Evolutionary conservation across 2,113 vertebrate species (phyloP).

Genomic region (Emydura subglobosa): DNA sequence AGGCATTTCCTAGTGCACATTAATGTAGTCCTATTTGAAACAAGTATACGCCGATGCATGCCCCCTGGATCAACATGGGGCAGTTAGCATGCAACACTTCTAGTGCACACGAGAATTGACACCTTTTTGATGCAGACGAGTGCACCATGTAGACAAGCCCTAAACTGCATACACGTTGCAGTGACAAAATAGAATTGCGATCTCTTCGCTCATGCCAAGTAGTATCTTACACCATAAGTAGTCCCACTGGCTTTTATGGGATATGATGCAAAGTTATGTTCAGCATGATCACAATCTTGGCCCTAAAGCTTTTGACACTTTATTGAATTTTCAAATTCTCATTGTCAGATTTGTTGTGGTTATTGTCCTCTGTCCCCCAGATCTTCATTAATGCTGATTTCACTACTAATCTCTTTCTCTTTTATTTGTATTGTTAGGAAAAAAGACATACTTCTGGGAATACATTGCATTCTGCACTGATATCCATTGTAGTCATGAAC

Average conservation of each 20-base stretch:
- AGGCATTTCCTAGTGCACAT: too few relatives aligned
- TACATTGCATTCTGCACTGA: not conserved
- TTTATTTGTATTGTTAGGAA: not conserved
- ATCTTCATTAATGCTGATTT: not conserved
- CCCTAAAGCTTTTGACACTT: not conserved
- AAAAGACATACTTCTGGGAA: not conserved
- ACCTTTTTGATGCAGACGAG: not conserved
- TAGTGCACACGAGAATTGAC: not conserved
- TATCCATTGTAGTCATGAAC: conserved; percentile 3
- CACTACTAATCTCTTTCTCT: not conserved
- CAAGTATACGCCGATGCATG: too few relatives aligned
- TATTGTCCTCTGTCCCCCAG: not conserved
- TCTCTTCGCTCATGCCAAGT: not conserved
- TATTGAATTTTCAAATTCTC: not conserved
- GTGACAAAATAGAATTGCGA: not conserved
- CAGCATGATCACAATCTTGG: not conserved
- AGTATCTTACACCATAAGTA: not conserved
- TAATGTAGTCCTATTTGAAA: too few relatives aligned
- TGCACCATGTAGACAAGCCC: not conserved
- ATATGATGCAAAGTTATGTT: not conserved
- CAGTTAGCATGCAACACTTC: not conserved
- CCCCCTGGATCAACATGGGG: too few relatives aligned
- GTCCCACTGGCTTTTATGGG: not conserved
- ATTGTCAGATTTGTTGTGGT: not conserved
- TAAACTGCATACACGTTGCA: not conserved